Base-by-base conservation (phyloP, 2,797 vertebrate species). In the Acropternis orthonyx region DNA sequence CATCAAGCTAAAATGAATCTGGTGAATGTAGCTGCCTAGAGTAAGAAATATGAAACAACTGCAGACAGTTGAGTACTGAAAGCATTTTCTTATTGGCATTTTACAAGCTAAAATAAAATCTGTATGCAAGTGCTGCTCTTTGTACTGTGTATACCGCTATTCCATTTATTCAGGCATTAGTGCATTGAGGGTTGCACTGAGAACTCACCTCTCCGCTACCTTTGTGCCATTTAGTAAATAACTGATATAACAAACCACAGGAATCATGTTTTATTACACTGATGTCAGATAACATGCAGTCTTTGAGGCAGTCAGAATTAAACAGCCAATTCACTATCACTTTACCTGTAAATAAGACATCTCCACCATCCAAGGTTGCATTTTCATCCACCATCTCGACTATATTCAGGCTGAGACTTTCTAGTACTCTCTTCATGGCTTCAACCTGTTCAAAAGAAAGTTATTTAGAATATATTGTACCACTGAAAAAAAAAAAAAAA, bases 301-400 rank as follows among this genome's bases (percentile, higher is more conserved):
- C 75, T 77, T 90, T 2, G 10, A 43, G 49, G 63, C 51, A 84
- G n/a, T 4, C 39, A 52, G 69, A 94, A 86, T 34, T 58, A 85
- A 92, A 83, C 21, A 89, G 32, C 14, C 76, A 94, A 91, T 48
- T 86, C 48, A 39, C 61, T 54, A 76, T 52, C 69, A 81, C 41
- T 28, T 14, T 98, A 99, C 99, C 99, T 98, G 99, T 99, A 94
- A 99, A 99, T 86, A 99, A 98, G 93, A 99, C 99, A 0, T 99
- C 99, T 93, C 99, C 99, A 77, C 99, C 99, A 52, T 99, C 99
- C 97, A 99, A 97, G 5, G 98, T 99, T 62, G 99, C 99, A 0
- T 98, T 98, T 96, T 99, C 99, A 48, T 99, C 99, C 14, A 96
- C 98, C 99, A 99, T 99, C 93, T 99, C 99, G 63, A 99, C 98